phyloP scores from a whole-genome alignment of 1,140 invertebrate species.

The Aphaenogaster floridana region DNA sequence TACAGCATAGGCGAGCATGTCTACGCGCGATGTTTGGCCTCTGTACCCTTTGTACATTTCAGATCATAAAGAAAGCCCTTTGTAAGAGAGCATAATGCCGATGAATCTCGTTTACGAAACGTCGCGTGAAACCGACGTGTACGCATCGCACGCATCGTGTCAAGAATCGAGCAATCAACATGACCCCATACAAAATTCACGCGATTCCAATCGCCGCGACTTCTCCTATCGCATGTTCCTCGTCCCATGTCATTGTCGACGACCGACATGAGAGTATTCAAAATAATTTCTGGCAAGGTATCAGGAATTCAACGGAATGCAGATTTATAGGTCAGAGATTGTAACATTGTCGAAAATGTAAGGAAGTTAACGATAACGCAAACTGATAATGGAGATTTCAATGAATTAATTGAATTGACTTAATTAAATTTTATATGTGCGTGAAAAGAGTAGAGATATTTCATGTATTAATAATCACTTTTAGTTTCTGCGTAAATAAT shows the following conservation, averaged over 20 bases:
- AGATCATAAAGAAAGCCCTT: slow-evolving; percentile 34
- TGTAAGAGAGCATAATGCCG: slow-evolving; percentile 67
- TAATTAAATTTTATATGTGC: not conserved
- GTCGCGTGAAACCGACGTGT: slow-evolving; percentile 55
- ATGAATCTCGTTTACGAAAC: slow-evolving; percentile 64
- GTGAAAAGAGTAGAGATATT: not conserved
- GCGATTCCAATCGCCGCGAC: slow-evolving; percentile 6
- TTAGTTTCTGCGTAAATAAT: not conserved
- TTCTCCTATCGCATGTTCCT: not conserved
- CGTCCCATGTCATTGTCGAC: not conserved
- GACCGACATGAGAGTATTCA: not conserved
- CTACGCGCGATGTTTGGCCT: slow-evolving; percentile 48
- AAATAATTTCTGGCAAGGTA: not conserved
- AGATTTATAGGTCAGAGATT: not conserved
- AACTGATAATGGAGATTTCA: not conserved
- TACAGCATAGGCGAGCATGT: slow-evolving; percentile 8
- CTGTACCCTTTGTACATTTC: slow-evolving; percentile 55
- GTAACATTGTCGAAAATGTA: not conserved
- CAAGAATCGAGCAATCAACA: slow-evolving; percentile 68
- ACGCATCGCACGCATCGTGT: slow-evolving; percentile 36
- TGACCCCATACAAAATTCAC: not conserved
- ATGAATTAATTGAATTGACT: not conserved
- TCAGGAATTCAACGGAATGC: not conserved
- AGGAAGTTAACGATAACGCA: not conserved
- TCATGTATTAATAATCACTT: not conserved